Base-by-base conservation (phyloP, 2,888 invertebrate species). In the Rhabditoides inermis region DNA sequence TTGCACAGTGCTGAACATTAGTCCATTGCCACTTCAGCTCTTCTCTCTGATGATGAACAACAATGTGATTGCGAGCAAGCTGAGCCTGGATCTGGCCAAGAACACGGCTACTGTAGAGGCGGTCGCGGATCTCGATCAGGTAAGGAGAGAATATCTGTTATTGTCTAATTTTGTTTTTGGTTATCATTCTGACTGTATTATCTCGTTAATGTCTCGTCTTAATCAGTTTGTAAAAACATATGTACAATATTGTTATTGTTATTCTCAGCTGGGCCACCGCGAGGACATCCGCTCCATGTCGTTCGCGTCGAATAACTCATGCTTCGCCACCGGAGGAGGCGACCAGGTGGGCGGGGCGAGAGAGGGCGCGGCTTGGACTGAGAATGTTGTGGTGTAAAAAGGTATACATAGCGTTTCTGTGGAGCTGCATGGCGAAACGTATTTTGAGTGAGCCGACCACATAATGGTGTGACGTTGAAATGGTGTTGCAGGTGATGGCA, bases 231-330 rank as follows among this genome's bases (percentile, higher is more conserved):
- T 18, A 40, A 40, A 40, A 40, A 40, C 40, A n/a, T 40, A n/a
- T 40, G 12, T 23, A 36, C 27, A 45, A 27, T 12, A 10, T 10
- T 42, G 6, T 7, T 36, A 45, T 12, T 6, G 10, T 0, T 28
- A 25, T 36, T 53, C 45, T 28, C 60, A 58, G 69, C 51, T 86
- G 15, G 94, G 94, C 0, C 95, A 95, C 79, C 85, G 88, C 52
- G 86, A 86, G 42, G 90, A 94, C 74, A 86, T 92, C 5, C 82
- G 90, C 46, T 84, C 87, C 23, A 81, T 95, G 23, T 84, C 86
- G 50, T 90, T 95, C 76, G 90, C 90, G 1, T 88, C 92, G 0
- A 90, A 90, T 61, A 86, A 84, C 0, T 90, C 92, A 49, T 56
- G 61, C 12, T 51, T 75, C 32, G 64, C 65, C 25, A 68, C 74